A percentile compares a stretch with the other conserved stretches of the same genome.
Conservation (phyloP, 2,888 invertebrate genomes). For the Stenoptilia bipunctidactyla region DNA sequence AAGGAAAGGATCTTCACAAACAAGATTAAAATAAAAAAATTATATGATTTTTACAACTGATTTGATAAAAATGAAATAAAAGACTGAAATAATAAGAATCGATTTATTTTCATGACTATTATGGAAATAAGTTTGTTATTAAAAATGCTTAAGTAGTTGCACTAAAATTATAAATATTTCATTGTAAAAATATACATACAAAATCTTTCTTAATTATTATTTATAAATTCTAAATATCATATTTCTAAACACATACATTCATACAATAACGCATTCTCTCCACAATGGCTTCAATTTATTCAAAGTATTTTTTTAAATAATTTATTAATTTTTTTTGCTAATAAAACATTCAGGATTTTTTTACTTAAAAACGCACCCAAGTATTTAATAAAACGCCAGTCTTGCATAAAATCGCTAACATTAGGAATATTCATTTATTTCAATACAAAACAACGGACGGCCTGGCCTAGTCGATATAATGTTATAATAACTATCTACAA, state of each 20-base stretch:
- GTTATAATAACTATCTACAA: neutral
- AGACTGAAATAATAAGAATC: constrained; percentile 51
- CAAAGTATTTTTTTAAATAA: constrained; percentile 7
- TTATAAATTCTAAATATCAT: constrained; percentile 12
- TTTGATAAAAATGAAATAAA: constrained; percentile 33
- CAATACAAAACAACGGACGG: constrained; percentile 26
- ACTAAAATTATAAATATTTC: constrained; percentile 44
- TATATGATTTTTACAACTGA: constrained; percentile 4
- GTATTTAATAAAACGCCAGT: constrained; percentile 34
- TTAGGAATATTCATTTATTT: neutral
- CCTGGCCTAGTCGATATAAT: constrained; percentile 34
- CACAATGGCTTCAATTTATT: constrained; percentile 26
- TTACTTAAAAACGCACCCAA: constrained; percentile 22
- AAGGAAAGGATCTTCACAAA: too few relatives aligned
- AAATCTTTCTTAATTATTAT: constrained; percentile 31
- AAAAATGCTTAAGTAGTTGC: constrained; percentile 38
- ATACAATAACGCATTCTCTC: constrained; percentile 20
- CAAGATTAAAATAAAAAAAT: constrained; percentile 18
- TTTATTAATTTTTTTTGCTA: constrained; percentile 15
- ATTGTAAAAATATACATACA: constrained; percentile 63
- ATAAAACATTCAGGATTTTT: neutral
- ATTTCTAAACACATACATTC: constrained; percentile 18
- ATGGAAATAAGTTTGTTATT: constrained; percentile 42
- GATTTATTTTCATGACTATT: constrained; percentile 50
- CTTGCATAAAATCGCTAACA: constrained; percentile 31